Evolutionary conservation across 2,888 invertebrate genomes (phyloP), one percentile per base, ranked within the genome.

Genomic region (Campoletis raptor): DNA sequence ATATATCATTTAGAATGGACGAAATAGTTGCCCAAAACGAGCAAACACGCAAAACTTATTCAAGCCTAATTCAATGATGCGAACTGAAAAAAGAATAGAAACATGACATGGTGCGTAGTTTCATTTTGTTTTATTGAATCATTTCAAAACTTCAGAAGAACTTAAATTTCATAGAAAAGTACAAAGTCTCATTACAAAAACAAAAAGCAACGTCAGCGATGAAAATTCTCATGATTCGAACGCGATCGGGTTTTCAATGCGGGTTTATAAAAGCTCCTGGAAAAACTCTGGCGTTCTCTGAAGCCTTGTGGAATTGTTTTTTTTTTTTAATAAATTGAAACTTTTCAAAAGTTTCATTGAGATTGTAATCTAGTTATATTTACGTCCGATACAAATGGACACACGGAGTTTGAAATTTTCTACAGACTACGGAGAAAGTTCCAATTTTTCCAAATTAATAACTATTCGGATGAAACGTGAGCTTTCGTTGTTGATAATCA

Each of bases 11-110:
- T 36, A 24, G 18, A 83, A 86, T 40, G 77, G 21, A 83, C 83
- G 72, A 83, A 83, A 83, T 83, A 72, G 69, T 85, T 74, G 70
- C 72, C 72, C 67, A 48, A 78, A 83, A 64, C 48, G 61, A 30
- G 57, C 67, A 78, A 83, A 81, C 81, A 86, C 81, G 78, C 78
- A 52, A 86, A 86, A 86, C 67, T 73, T 40, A 73, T 78, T 64
- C 81, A 67, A 72, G 83, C 80, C 81, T 81, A 78, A 85, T 85
- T 83, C 70, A 87, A 87, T 82, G 77, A 77, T 15, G 48, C 24
- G 10, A 52, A 24, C 72, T 15, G 5, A 36, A 40, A 48, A 52
- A 81, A 73, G 21, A 70, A 57, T n/a, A 30, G 3, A 30, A 30
- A 40, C 54, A 21, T 18, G 24, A 61, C 66, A 24, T 3, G 21